Evolutionary conservation across 2,888 invertebrate genomes (phyloP), one percentile per base, ranked within the genome.

Genomic region (Drosophila neutralis): DNA sequence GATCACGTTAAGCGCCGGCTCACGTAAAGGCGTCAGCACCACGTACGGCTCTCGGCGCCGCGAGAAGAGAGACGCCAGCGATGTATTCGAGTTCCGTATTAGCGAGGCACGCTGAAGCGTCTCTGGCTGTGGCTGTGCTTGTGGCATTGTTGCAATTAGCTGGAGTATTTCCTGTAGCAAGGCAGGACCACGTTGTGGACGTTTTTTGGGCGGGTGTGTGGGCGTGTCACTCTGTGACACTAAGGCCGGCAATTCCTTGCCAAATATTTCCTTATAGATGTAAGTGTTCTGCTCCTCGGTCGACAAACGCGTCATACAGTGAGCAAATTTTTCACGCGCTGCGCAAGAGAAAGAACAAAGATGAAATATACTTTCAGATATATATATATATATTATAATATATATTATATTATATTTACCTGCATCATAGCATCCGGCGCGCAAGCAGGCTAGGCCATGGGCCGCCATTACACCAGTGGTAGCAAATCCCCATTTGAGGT

Each of bases 371-470:
- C 38, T 38, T 38, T 38, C 7, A 38, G 38, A 8, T 38, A 38
- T 8, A 38, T 1, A 38, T 38, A 38, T 18, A 18, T 6, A 7
- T 2, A 18, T n/a, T n/a, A n/a, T n/a, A n/a, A n/a, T n/a, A n/a
- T n/a, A n/a, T n/a, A n/a, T n/a, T n/a, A n/a, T n/a, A n/a, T n/a
- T n/a, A n/a, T n/a, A n/a, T n/a, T n/a, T 93, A 35, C 98, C 98
- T 53, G 95, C 95, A 65, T 95, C 94, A 89, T 96, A 96, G 90
- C 97, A 96, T 0, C 98, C 97, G 0, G 96, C 96, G 84, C 95
- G 96, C 5, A 97, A 93, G 76, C 96, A 97, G 18, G 96, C 96
- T 89, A 97, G 95, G 0, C 98, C 98, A 97, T 98, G 98, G 0
- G 97, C 96, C 0, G 96, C 96, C 94, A 98, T 96, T 0, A 98